Percentiles rank a stretch among this genome's conserved stretches.
Conservation (phyloP, 2,797 vertebrate genomes). For the Enteromius viviparus region DNA sequence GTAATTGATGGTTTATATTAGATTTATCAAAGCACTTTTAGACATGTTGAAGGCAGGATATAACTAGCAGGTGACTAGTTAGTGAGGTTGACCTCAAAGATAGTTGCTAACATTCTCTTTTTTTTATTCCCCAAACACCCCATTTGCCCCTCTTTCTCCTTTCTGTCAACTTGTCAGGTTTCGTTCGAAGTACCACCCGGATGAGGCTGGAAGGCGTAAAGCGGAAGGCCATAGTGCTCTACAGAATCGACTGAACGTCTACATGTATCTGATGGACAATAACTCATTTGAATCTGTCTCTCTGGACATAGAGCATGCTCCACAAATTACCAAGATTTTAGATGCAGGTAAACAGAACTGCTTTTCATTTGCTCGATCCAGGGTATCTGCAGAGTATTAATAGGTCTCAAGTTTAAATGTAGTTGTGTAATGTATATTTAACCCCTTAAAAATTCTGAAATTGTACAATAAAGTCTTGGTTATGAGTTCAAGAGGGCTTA, state of each 20-base stretch:
- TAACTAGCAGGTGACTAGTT: neutral
- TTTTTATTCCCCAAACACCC: constrained; percentile 42
- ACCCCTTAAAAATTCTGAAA: too few relatives aligned
- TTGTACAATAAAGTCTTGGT: too few relatives aligned
- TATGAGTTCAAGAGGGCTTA: too few relatives aligned
- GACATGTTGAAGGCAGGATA: neutral
- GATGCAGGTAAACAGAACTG: constrained; percentile 82
- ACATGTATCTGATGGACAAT: constrained; percentile 86
- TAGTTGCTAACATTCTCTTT: neutral
- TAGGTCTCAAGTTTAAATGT: too few relatives aligned
- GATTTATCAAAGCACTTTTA: neutral
- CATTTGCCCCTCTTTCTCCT: neutral
- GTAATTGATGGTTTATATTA: neutral
- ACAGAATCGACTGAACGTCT: constrained; percentile 85
- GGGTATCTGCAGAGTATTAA: too few relatives aligned
- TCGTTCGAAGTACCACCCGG: constrained; percentile 92
- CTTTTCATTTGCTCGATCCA: neutral
- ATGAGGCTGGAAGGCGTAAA: constrained; percentile 85
- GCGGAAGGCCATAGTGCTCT: constrained; percentile 84
- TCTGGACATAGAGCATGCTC: constrained; percentile 88
- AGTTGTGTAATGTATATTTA: too few relatives aligned
- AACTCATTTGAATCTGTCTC: constrained; percentile 85
- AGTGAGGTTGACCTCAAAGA: neutral
- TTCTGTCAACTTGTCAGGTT: constrained; percentile 75
- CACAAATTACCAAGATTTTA: constrained; percentile 86